These are phyloP conservation scores for Steinernema scapterisci DNA, from an alignment of 2,888 invertebrate genomes.

Conservation along the genomic window DNA sequence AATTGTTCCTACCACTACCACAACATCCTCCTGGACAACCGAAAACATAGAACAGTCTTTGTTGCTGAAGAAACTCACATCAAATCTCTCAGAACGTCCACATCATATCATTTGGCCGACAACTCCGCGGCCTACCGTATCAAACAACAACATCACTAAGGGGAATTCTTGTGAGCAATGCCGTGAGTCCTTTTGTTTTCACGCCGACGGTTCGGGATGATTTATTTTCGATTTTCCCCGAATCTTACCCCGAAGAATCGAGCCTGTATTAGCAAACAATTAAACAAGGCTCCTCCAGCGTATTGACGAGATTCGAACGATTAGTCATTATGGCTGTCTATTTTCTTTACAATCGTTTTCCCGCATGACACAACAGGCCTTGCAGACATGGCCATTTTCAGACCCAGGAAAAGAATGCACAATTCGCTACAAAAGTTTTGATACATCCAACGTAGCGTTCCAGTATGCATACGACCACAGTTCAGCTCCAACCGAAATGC, in stretches of 20 bases:
- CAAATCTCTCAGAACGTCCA: not conserved
- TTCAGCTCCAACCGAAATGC: conserved; percentile 49
- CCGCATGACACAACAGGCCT: not conserved
- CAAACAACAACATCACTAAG: not conserved
- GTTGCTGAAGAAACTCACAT: not conserved
- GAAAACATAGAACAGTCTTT: not conserved
- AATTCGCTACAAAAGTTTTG: conserved; percentile 45
- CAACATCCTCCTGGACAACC: not conserved
- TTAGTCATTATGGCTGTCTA: conserved; percentile 4
- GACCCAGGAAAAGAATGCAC: conserved; percentile 22
- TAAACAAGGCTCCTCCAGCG: conserved; percentile 17
- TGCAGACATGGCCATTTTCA: not conserved
- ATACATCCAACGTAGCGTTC: conserved; percentile 50
- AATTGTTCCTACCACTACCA: not conserved
- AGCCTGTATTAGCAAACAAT: conserved; percentile 16
- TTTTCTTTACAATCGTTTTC: not conserved
- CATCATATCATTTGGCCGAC: not conserved
- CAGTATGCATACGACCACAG: conserved; percentile 58
- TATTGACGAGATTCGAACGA: not conserved
- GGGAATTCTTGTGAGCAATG: conserved; percentile 15
- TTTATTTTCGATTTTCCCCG: not conserved
- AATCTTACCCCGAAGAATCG: not conserved
- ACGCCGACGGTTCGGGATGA: not conserved
- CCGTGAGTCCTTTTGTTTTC: conserved; percentile 5
- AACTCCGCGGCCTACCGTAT: not conserved